Percentiles rank a stretch among this genome's conserved stretches.
Conservation (phyloP, 2,888 invertebrate genomes). For the Acleris laterana region DNA sequence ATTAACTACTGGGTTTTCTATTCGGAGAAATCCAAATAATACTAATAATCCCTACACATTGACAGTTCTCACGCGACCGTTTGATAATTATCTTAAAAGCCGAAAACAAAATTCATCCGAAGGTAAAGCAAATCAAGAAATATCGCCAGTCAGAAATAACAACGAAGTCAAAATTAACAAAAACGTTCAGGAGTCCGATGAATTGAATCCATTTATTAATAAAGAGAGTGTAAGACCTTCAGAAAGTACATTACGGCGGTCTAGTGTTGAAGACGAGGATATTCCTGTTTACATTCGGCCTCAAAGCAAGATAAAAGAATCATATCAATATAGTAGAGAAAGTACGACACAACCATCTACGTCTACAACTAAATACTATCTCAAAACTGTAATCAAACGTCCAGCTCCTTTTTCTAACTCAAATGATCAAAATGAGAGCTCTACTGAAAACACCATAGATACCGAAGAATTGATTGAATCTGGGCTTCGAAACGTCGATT, state of each 20-base stretch:
- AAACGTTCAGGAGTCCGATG: conserved; percentile 49
- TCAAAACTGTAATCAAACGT: conserved; percentile 65
- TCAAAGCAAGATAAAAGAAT: conserved; percentile 9
- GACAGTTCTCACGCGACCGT: conserved; percentile 71
- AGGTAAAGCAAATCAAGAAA: conserved; percentile 28
- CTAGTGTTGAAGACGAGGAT: conserved; percentile 54
- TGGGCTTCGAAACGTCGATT: conserved; percentile 49
- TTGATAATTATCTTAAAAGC: conserved; percentile 53
- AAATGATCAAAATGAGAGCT: conserved; percentile 49
- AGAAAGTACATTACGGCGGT: conserved; percentile 52
- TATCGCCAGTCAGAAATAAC: background rate
- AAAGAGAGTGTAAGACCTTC: conserved; percentile 44
- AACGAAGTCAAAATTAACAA: conserved; percentile 43
- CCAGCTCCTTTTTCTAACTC: conserved; percentile 58
- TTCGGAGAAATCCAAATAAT: conserved; percentile 71
- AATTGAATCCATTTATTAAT: conserved; percentile 44
- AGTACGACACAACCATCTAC: conserved; percentile 46
- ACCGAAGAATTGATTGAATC: conserved; percentile 56
- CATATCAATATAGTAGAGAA: conserved; percentile 16
- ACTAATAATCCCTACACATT: conserved; percentile 75
- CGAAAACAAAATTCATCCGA: conserved; percentile 44
- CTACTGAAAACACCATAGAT: conserved; percentile 59
- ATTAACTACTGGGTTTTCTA: conserved; percentile 79
- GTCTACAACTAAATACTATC: conserved; percentile 62
- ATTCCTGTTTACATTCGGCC: conserved; percentile 55